These are phyloP conservation scores for Pyrgus malvae DNA, from an alignment of 2,888 invertebrate genomes.

Conservation along the genomic window DNA sequence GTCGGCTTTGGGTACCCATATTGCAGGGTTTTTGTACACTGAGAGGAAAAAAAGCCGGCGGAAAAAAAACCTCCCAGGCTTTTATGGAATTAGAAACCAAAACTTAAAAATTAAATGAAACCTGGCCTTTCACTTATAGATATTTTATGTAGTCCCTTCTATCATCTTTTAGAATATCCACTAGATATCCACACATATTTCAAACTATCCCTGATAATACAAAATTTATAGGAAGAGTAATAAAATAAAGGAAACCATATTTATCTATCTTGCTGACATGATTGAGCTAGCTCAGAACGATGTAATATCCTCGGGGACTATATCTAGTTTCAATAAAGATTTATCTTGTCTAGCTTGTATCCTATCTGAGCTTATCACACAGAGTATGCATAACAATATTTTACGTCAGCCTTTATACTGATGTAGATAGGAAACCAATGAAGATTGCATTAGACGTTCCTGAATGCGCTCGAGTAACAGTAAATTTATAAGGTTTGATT, in stretches of 20 bases:
- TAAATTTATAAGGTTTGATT: background rate
- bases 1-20: too few species aligned
- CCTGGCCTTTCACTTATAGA: too few species aligned
- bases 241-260: constrained; percentile 7
- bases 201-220: too few species aligned
- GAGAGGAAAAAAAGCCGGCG: too few species aligned
- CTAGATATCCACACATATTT: too few species aligned
- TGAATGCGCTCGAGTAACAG: background rate
- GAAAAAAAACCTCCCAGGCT: too few species aligned
- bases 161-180: too few species aligned
- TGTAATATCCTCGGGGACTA: constrained; percentile 28
- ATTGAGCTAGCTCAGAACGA: constrained; percentile 22
- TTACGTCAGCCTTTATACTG: constrained; percentile 17
- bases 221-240: background rate
- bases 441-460: background rate
- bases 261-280: constrained; percentile 20
- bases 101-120: too few species aligned
- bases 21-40: too few species aligned
- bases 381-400: constrained; percentile 27
- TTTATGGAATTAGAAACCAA: too few species aligned
- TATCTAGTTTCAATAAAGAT: constrained; percentile 28
- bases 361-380: constrained; percentile 25
- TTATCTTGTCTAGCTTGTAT: constrained; percentile 23
- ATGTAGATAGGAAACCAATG: background rate
- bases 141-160: too few species aligned